These are phyloP conservation scores for Pristionchus mayeri DNA, from an alignment of 2,888 invertebrate genomes.

Conservation along the genomic window DNA sequence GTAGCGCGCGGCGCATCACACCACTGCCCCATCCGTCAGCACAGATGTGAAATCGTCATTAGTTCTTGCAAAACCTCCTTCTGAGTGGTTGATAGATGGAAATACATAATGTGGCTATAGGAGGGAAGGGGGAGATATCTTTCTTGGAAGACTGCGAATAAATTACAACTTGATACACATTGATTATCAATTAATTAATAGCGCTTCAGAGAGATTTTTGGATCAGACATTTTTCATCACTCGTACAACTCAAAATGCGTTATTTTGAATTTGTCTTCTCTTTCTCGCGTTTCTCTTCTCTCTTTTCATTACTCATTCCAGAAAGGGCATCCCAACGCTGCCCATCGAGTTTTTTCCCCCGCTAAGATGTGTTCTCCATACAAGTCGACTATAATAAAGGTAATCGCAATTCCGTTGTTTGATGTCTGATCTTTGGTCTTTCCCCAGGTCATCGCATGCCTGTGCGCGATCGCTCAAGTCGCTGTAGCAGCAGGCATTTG, in stretches of 20 bases:
- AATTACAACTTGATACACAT: no score
- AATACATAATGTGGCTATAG: no score
- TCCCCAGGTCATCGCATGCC: neutral
- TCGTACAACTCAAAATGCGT: neutral
- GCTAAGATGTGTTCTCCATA: neutral
- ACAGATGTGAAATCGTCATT: no score
- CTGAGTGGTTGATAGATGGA: no score
- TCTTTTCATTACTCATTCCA: neutral
- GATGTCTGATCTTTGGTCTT: neutral
- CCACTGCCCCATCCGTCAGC: no score
- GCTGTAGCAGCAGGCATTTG: neutral
- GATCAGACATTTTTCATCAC: no score
- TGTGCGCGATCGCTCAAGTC: neutral
- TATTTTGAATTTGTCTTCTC: neutral
- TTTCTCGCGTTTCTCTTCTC: neutral
- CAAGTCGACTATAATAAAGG: conserved; percentile 24
- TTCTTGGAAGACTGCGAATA: no score
- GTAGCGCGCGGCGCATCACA: no score
- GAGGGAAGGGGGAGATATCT: no score
- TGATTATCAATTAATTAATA: no score
- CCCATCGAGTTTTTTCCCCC: neutral
- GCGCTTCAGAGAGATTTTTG: no score
- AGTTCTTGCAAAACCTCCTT: no score
- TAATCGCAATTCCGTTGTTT: neutral
- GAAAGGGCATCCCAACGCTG: neutral